Evolutionary conservation across 2,888 invertebrate genomes (phyloP), one percentile per base, ranked within the genome.

Genomic region (Nemapogon koenigi): DNA sequence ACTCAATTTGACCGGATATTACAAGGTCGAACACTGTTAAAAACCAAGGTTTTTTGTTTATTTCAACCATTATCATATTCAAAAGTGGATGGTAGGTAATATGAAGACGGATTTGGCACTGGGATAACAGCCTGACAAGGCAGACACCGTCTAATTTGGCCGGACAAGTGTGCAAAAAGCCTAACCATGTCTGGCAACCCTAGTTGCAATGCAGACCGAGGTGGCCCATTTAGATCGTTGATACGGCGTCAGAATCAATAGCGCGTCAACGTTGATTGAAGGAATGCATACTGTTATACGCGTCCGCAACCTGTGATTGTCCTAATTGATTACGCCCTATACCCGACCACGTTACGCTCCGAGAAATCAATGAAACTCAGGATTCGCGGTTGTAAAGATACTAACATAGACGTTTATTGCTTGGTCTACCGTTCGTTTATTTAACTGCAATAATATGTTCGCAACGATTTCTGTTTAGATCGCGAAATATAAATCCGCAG

Each of bases 141-240:
- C 57, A 60, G 13, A 22, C 18, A 16, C 14, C 11, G n/a, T 16
- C 31, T 31, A 17, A 18, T n/a, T 18, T 31, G 17, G 16, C 3
- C 11, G n/a, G n/a, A n/a, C n/a, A n/a, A n/a, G n/a, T n/a, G n/a
- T n/a, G n/a, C n/a, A n/a, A n/a, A n/a, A n/a, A n/a, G n/a, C n/a
- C n/a, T n/a, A n/a, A n/a, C n/a, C n/a, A n/a, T n/a, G n/a, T n/a
- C n/a, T n/a, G n/a, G 16, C 15, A 16, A 25, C 11, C 15, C 11
- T 16, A 27, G 32, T 62, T 53, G 49, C 53, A 59, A 52, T 61
- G 67, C 28, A 67, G 62, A 64, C 62, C 65, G 63, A 59, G 53
- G 59, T 71, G 71, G 57, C 67, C 71, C 56, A 71, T 71, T 72
- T 75, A 71, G 70, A 73, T 72, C 55, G 57, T 41, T 48, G 70